phyloP scores from a whole-genome alignment of 2,888 invertebrate species.

The Cantharis nigra region DNA sequence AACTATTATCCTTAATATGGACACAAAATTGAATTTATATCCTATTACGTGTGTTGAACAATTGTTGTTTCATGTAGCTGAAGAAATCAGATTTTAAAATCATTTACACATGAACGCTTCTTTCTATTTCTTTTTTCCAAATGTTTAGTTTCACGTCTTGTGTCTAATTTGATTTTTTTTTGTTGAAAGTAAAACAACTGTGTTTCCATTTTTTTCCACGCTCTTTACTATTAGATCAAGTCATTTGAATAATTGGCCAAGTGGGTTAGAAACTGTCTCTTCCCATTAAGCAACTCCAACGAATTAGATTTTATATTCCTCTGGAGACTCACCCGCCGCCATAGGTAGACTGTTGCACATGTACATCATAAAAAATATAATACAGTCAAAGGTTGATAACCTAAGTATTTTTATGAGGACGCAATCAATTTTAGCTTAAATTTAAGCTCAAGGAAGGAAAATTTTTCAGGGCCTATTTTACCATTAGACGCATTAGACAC shows the following conservation, averaged over 20 bases:
- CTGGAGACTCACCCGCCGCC: neutral
- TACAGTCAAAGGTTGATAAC: neutral
- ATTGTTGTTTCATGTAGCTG: conserved; percentile 10
- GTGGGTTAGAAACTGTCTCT: neutral
- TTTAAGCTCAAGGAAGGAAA: too few species aligned
- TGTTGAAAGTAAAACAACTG: neutral
- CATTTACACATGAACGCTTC: neutral
- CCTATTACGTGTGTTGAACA: conserved; percentile 15
- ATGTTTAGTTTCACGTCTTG: neutral
- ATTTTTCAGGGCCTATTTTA: too few species aligned
- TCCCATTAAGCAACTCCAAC: neutral
- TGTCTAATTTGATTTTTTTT: neutral
- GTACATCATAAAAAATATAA: neutral
- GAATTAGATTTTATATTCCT: neutral
- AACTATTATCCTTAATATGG: conserved; percentile 2
- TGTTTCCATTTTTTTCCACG: neutral
- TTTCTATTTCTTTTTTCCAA: neutral
- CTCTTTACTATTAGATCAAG: neutral
- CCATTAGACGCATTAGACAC: too few species aligned
- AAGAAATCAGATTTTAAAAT: conserved; percentile 15
- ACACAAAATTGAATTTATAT: conserved; percentile 10
- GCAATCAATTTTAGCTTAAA: too few species aligned
- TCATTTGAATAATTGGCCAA: neutral
- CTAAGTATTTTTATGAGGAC: too few species aligned
- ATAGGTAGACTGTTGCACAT: neutral